A percentile compares a stretch with the other conserved stretches of the same genome.
Conservation (phyloP, 2,113 vertebrate species). For the Panthera uncia region DNA sequence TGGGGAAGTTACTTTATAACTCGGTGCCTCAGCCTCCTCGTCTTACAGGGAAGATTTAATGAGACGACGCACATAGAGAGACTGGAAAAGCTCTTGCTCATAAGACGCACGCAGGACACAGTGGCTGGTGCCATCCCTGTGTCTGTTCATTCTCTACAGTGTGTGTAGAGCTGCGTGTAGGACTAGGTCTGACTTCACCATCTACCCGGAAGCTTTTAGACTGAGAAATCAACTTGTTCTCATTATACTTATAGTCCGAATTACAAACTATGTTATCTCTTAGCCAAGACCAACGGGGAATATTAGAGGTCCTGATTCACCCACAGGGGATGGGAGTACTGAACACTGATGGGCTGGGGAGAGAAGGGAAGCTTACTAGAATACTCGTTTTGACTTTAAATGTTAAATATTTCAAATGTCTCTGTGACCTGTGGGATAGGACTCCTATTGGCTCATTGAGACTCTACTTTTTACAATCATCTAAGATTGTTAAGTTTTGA, state of each 20-base stretch:
- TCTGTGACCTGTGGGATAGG: neutral
- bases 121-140: too few relatives aligned
- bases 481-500: neutral
- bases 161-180: neutral
- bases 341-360: neutral
- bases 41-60: neutral
- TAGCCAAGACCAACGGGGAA: neutral
- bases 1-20: neutral
- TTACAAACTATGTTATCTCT: neutral
- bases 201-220: neutral
- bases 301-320: neutral
- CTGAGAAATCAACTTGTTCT: neutral
- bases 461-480: neutral
- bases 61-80: neutral
- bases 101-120: neutral
- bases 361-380: neutral
- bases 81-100: neutral
- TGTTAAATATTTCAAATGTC: neutral
- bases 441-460: neutral
- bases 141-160: neutral
- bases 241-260: neutral
- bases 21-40: neutral
- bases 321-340: neutral
- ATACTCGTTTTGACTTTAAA: neutral
- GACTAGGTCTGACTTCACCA: neutral